Base-by-base conservation (phyloP, 2,797 vertebrate species). In the Microctenopoma stevenorrisi region DNA sequence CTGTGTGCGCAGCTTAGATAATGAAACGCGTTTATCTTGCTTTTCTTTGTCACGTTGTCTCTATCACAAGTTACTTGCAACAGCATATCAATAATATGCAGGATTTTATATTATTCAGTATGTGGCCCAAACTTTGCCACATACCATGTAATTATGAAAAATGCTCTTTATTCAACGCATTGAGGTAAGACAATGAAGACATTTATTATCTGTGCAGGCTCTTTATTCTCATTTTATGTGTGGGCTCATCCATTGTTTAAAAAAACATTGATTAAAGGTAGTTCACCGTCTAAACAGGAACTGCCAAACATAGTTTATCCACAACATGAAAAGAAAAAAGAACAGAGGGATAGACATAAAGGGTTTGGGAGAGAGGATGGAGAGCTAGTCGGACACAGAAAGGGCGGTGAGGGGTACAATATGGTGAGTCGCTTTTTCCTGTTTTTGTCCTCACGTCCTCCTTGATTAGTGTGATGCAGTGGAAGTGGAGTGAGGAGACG, bases 401-500 rank as follows among this genome's bases (percentile, higher is more conserved):
- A 61, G 75, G 78, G 81, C 53, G 72, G 76, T 72, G 72, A 78
- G 55, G 42, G 68, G 38, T 60, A 48, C 53, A 81, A 77, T 71
- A 53, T n/a, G 51, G 81, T 37, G 67, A 75, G 80, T 63, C 67
- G 72, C 57, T 65, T 71, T 84, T 92, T 93, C 89, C 91, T 93
- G 92, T 92, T 88, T 91, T 92, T 85, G 82, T 91, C 79, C 79
- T 74, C 69, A 53, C 4, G 81, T 92, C 87, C 73, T 72, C 49
- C 70, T 76, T 86, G 87, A 88, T 91, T 86, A 88, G 81, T 40
- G 70, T 62, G 86, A 85, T 83, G 71, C 65, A 55, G 63, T 71
- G 73, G 78, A 85, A 76, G 61, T 48, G 61, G 54, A 84, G 71
- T 64, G 73, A 85, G 76, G 61, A 61, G 67, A 79, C 57, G 49